Conservation (phyloP, 2,888 invertebrate species). For the Heteromurus nitidus region DNA sequence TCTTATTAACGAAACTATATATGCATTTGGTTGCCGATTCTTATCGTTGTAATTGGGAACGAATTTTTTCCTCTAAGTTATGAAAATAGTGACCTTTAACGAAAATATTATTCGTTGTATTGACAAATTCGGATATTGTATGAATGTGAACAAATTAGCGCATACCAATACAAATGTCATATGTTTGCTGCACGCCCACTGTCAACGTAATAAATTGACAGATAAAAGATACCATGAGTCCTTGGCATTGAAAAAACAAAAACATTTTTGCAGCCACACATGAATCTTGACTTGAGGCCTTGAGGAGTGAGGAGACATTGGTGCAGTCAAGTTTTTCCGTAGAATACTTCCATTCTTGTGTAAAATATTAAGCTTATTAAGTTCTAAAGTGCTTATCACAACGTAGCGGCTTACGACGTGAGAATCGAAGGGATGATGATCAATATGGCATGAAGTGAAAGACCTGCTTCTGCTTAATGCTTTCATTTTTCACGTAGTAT, state of each 20-base stretch:
- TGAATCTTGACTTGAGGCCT: not conserved
- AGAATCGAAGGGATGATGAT: not conserved
- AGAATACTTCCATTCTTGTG: not conserved
- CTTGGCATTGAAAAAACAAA: not conserved
- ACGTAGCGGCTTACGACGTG: too few species aligned
- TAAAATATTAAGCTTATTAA: conserved; percentile 5
- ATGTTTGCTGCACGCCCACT: too few species aligned
- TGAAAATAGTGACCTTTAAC: too few species aligned
- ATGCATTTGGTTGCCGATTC: too few species aligned
- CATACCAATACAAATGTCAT: not conserved
- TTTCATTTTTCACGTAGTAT: not conserved
- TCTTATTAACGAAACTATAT: too few species aligned
- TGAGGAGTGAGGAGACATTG: too few species aligned
- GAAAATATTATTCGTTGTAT: too few species aligned
- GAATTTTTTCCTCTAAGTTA: too few species aligned
- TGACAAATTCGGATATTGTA: not conserved
- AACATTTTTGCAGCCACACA: not conserved
- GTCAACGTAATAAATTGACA: too few species aligned
- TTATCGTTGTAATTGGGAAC: too few species aligned
- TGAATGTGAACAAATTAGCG: not conserved
- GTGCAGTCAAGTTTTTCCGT: not conserved
- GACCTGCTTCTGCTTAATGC: too few species aligned
- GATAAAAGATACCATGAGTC: too few species aligned
- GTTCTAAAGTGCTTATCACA: not conserved
- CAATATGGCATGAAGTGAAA: not conserved